These are phyloP conservation scores for Andricus grossulariae DNA, from an alignment of 1,140 invertebrate species.

Conservation along the genomic window DNA sequence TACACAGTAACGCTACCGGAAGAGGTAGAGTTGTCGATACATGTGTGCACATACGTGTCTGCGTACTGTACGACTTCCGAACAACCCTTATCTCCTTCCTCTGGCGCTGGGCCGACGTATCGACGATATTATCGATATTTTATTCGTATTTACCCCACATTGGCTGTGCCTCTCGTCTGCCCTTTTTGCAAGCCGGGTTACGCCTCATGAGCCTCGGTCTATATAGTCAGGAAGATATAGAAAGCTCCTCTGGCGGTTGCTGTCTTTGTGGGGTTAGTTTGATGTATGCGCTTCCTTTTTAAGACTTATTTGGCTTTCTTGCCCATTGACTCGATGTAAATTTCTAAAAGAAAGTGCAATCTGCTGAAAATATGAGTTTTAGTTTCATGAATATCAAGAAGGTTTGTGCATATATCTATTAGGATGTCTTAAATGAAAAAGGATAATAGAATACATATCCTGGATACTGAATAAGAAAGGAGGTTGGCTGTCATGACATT, in stretches of 20 bases:
- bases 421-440: no score
- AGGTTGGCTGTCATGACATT: no score
- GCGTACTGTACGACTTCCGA: constrained; percentile 27
- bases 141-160: constrained; percentile 62
- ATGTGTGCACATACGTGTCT: not conserved
- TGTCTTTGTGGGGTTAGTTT: constrained; percentile 53
- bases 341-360: not conserved
- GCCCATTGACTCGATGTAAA: not conserved
- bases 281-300: constrained; percentile 47
- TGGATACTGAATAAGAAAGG: no score
- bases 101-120: constrained; percentile 38
- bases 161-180: constrained; percentile 38
- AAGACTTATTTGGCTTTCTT: constrained; percentile 34
- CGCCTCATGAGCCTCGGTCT: constrained; percentile 38
- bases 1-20: constrained; percentile 31
- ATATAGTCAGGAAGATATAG: constrained; percentile 34
- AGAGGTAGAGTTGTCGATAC: constrained; percentile 4
- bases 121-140: constrained; percentile 63
- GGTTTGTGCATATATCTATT: no score
- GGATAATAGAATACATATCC: no score
- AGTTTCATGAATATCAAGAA: no score
- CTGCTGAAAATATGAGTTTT: constrained; percentile 11
- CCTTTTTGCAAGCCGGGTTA: constrained; percentile 6
- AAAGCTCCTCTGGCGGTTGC: constrained; percentile 32
- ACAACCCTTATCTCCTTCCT: constrained; percentile 40